phyloP scores from a whole-genome alignment of 2,888 invertebrate genomes.

The Hirtodrosophila alboralis region DNA sequence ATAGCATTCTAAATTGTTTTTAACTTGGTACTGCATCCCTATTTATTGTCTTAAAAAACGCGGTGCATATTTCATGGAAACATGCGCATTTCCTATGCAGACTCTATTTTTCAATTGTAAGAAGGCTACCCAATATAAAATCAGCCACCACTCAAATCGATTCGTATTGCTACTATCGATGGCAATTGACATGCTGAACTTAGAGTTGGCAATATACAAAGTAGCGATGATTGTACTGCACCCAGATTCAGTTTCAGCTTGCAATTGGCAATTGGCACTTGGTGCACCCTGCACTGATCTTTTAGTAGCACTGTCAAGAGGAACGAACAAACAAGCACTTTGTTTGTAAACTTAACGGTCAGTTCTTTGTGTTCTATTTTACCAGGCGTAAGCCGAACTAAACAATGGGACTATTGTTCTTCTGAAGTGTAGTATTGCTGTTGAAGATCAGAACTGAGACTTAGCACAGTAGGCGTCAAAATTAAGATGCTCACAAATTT shows the following conservation, averaged over 20 bases:
- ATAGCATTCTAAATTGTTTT: too few species aligned
- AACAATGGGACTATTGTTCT: constrained; percentile 49
- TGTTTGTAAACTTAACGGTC: constrained; percentile 37
- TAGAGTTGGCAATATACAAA: not conserved
- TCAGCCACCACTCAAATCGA: not conserved
- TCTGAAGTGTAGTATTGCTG: too few species aligned
- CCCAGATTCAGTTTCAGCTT: not conserved
- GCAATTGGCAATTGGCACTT: constrained; percentile 11
- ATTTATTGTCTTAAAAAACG: too few species aligned
- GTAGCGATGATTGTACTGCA: constrained; percentile 1
- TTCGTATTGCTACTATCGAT: constrained; percentile 12
- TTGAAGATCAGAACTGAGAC: too few species aligned
- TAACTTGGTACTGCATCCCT: too few species aligned
- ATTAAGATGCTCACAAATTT: constrained; percentile 5
- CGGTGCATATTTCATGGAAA: too few species aligned
- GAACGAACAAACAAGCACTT: constrained; percentile 45
- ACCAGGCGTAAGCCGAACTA: not conserved
- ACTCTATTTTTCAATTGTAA: too few species aligned
- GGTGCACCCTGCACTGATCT: constrained; percentile 3
- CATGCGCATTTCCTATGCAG: too few species aligned
- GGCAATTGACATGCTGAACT: constrained; percentile 19
- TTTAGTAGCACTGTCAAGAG: not conserved
- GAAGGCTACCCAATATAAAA: not conserved
- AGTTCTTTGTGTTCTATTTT: constrained; percentile 21
- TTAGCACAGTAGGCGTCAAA: not conserved